phyloP scores from a whole-genome alignment of 2,888 invertebrate genomes.

The Sepioteuthis lessoniana region DNA sequence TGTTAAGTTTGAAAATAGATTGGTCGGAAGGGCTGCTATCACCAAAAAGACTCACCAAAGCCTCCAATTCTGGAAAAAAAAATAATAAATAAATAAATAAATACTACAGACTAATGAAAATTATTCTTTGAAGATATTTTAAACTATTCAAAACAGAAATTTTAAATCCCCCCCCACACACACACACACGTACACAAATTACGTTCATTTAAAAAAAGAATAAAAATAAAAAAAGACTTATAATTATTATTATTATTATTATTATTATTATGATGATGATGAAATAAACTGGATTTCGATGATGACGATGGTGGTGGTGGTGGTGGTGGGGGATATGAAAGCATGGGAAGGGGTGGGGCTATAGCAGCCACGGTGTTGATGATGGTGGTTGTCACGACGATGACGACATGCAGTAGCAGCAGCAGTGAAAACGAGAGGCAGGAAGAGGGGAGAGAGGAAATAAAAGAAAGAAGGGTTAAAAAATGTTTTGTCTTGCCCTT shows the following conservation, averaged over 20 bases:
- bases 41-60: not conserved
- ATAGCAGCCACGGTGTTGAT: not conserved
- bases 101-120: not conserved
- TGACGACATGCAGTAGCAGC: slow-evolving; percentile 7
- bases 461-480: not conserved
- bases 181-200: not conserved
- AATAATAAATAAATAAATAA: not conserved
- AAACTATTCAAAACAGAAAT: not conserved
- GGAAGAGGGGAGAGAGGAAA: not conserved
- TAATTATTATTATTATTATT: not conserved
- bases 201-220: not conserved
- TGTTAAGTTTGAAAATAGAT: not conserved
- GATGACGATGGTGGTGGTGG: not conserved
- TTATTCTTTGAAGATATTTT: slow-evolving; percentile 33
- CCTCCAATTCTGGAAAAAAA: not conserved
- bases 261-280: not conserved
- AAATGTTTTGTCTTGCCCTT: not conserved
- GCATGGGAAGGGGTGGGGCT: not conserved
- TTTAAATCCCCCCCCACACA: not conserved
- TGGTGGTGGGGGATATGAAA: not conserved
- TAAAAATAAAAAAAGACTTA: not conserved
- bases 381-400: slow-evolving; percentile 25
- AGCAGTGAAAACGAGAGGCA: not conserved
- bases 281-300: not conserved
- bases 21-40: not conserved